Base-by-base conservation (phyloP, 2,888 invertebrate species). In the Laothoe populi region DNA sequence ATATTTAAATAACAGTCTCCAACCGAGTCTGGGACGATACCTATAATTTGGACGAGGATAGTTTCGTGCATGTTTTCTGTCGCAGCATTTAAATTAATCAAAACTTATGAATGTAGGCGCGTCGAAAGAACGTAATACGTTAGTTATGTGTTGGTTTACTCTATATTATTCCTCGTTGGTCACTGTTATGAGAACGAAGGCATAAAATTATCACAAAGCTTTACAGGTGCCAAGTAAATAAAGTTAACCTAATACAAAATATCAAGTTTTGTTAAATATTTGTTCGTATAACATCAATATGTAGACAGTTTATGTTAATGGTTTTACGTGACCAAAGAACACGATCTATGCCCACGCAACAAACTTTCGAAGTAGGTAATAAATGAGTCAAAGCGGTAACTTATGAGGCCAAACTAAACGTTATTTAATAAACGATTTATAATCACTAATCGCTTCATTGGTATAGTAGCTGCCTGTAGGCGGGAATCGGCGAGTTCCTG, bases 331-430 rank as follows among this genome's bases (percentile, higher is more conserved):
- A 35, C 19, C 11, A 3, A 16, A 31, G 16, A 53, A 53, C 53
- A 53, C 16, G 53, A 24, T 31, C 19, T 53, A 31, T 53, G 53
- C 53, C 58, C 23, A 58, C 42, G 24, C 42, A 23, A 13, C 23
- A 5, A 58, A 24, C 42, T 58, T 42, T 53, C 53, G 53, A 16
- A n/a, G n/a, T n/a, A n/a, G n/a, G n/a, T n/a, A 10, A 4, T 53
- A 35, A 53, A 53, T 19, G 53, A 53, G 53, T 53, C 19, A 31
- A 53, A 53, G 31, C 53, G 31, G 16, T 11, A 19, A 31, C 35
- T 11, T 19, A 53, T 19, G 53, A 19, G 31, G 31, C 4, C 26
- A 19, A 35, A 31, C 53, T 35, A 19, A 49, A 35, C 35, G 53
- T 35, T 10, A 19, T n/a, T 38, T 38, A 38, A 11, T 38, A 13